A percentile compares a stretch with the other conserved stretches of the same genome.
These are phyloP conservation scores for Perizoma affinitatum DNA, from an alignment of 2,888 invertebrate genomes.

Conservation along the genomic window DNA sequence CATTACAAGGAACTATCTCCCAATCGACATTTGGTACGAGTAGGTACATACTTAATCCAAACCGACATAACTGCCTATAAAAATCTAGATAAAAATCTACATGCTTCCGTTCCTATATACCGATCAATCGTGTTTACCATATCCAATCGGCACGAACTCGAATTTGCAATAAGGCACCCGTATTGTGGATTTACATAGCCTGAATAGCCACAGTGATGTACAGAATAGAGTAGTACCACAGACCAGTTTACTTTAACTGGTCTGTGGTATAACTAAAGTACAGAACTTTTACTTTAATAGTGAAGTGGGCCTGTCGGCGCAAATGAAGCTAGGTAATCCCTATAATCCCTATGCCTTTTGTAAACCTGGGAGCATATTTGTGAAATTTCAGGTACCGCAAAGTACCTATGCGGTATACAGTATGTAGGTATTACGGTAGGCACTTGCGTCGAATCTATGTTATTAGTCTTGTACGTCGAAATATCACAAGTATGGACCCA, in stretches of 20 bases:
- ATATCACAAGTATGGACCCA: too few species aligned
- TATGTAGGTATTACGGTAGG: too few species aligned
- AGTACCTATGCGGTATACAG: too few species aligned
- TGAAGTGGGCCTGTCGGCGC: background rate
- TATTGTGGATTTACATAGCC: conserved; percentile 13
- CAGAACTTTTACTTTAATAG: background rate
- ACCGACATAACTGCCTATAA: conserved; percentile 4
- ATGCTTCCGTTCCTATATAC: conserved; percentile 5
- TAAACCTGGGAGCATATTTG: too few species aligned
- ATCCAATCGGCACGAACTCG: background rate
- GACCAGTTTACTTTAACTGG: too few species aligned
- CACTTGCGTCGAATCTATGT: too few species aligned
- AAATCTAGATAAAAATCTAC: conserved; percentile 15
- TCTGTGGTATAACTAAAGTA: too few species aligned
- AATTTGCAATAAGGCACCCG: conserved; percentile 6
- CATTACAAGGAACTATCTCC: background rate
- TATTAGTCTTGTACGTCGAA: too few species aligned
- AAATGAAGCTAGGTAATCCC: too few species aligned
- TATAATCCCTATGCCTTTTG: too few species aligned
- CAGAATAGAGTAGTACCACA: background rate
- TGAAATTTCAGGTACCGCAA: too few species aligned
- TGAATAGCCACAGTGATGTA: conserved; percentile 2
- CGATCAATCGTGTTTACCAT: conserved; percentile 3
- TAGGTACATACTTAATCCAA: background rate
- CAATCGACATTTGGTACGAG: background rate